Conservation (phyloP, 2,113 vertebrate genomes). For the Lynx canadensis region DNA sequence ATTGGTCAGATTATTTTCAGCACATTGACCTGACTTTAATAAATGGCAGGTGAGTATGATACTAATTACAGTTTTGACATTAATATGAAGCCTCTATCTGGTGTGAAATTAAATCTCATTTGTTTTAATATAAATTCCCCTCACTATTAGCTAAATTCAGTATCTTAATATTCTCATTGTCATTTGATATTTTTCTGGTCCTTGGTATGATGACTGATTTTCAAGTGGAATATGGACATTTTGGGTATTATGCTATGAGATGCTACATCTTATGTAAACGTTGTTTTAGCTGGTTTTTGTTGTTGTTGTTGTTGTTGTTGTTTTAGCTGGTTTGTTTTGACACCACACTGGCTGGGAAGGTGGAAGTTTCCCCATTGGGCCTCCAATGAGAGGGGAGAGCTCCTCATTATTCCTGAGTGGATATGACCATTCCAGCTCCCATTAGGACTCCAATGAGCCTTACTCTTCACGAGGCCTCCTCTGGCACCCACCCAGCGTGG, state of each 20-base stretch:
- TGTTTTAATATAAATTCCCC: not conserved
- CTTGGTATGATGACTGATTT: not conserved
- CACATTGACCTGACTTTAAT: not conserved
- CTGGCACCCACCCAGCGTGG: rapidly evolving
- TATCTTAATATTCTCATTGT: not conserved
- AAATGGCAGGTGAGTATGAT: not conserved
- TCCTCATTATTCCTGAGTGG: not conserved
- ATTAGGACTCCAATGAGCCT: not conserved
- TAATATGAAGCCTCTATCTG: not conserved
- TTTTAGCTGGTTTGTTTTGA: not conserved
- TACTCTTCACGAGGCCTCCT: too few species aligned
- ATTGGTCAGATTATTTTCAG: not conserved
- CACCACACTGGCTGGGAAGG: too few species aligned
- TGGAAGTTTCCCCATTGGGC: not conserved
- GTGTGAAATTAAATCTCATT: not conserved
- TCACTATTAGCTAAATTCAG: not conserved
- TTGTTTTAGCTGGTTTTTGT: not conserved
- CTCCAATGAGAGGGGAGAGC: not conserved
- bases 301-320: not conserved
- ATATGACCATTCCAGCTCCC: rapidly evolving
- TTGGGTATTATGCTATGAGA: not conserved
- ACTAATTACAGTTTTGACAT: not conserved
- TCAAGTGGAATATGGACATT: not conserved
- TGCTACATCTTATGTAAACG: not conserved
- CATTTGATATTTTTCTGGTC: not conserved